Base-by-base conservation (phyloP, 2,113 vertebrate species). In the Nycticorax nycticorax region DNA sequence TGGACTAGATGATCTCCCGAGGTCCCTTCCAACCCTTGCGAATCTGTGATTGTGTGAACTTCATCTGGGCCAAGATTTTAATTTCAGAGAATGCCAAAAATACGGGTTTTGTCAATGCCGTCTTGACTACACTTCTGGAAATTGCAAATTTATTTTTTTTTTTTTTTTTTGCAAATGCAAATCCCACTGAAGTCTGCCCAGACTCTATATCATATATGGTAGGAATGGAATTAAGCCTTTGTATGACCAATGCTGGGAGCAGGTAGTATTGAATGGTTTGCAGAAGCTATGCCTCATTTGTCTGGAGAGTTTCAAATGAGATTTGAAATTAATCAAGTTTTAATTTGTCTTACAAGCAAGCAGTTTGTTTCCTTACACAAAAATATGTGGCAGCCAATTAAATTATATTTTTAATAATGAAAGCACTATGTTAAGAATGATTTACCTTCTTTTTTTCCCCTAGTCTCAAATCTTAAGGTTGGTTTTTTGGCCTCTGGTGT, bases 291-390 rank as follows among this genome's bases (percentile, higher is more conserved):
- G n/a, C 21, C 13, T 89, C 24, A 15, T 67, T 67, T 86, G 12
- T 76, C 37, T 95, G 87, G 21, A 87, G 53, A 77, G 21, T 89
- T 97, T 96, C 72, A 62, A 77, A 45, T 91, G 84, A 92, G 45
- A 50, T 95, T 88, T 95, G 59, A 94, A 91, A 95, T 91, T 47
- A 41, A 52, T 72, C 68, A 88, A 18, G 88, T 80, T 94, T 86
- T 78, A 81, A 41, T 91, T 90, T 66, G 22, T 93, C 96, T 92
- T 79, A n/a, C 52, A 74, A 83, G 43, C 55, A 74, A 83, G 43
- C 0, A 14, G 4, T 66, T 83, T 91, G 14, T 68, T 96, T 97
- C 57, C 66, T 91, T 92, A 14, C 71, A 55, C 37, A 75, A 96
- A 96, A 97, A 84, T 52, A 85, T 12, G 33, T 88, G 66, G 3